phyloP scores from a whole-genome alignment of 2,888 invertebrate species.

The Ommatoiulus sabulosus region DNA sequence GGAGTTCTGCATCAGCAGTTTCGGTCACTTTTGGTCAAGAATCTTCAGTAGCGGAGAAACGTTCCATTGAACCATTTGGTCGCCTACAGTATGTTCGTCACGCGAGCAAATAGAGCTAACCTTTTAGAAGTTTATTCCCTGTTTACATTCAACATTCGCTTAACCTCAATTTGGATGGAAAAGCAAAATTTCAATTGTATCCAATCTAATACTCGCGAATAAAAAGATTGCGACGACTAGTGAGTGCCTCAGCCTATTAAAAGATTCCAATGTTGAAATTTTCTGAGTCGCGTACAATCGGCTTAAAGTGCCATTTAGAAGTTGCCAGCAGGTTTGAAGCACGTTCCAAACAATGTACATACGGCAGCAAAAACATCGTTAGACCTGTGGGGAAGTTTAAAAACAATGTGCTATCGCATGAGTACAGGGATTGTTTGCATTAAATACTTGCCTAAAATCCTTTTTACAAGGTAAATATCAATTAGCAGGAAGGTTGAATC shows the following conservation, averaged over 20 bases:
- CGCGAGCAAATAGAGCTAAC: not conserved
- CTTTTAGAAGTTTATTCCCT: conserved; percentile 24
- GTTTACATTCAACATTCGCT: not conserved
- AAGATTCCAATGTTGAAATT: not conserved
- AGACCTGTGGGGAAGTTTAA: not conserved
- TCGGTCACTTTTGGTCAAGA: conserved; percentile 31
- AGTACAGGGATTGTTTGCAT: not conserved
- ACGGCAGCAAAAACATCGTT: not conserved
- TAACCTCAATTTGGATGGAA: conserved; percentile 11
- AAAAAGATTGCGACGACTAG: not conserved
- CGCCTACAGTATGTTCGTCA: not conserved
- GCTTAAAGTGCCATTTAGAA: not conserved
- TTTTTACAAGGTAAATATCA: conserved; percentile 21
- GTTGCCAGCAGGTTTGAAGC: not conserved
- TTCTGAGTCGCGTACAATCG: not conserved
- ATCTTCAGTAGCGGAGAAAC: not conserved
- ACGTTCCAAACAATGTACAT: not conserved
- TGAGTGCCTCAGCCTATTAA: not conserved
- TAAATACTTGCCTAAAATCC: conserved; percentile 19
- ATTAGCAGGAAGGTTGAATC: not conserved
- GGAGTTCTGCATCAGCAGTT: conserved; percentile 31
- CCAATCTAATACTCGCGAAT: not conserved
- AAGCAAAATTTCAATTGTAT: not conserved
- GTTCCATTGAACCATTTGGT: not conserved
- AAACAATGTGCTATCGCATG: not conserved